A percentile compares a stretch with the other conserved stretches of the same genome.
Evolutionary conservation across 2,797 vertebrate species (phyloP).

Genomic region (Streptopelia turtur): DNA sequence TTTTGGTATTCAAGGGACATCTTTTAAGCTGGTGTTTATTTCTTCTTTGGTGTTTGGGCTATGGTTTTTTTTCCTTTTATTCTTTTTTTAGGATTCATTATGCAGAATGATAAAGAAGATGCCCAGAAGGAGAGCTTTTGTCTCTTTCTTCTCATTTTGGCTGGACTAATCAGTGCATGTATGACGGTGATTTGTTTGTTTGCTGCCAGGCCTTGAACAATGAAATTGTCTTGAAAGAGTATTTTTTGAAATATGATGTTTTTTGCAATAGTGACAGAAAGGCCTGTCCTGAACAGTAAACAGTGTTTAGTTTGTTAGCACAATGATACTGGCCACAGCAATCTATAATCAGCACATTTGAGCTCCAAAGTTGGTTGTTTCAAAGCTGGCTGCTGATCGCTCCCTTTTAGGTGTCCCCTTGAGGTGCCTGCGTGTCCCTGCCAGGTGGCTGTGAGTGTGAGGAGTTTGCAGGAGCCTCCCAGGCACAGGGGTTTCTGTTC

Average conservation of each 20-base stretch:
- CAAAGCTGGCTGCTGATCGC: neutral
- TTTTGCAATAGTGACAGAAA: neutral
- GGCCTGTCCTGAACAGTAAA: neutral
- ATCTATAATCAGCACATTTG: neutral
- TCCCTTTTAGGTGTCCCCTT: neutral
- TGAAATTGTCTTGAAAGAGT: neutral
- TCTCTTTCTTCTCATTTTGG: neutral
- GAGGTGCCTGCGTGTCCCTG: neutral
- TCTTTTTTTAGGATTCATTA: neutral
- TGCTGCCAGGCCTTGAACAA: neutral
- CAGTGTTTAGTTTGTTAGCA: neutral
- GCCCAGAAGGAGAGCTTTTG: neutral
- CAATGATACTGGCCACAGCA: neutral
- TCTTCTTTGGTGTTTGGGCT: neutral
- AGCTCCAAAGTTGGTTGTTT: neutral
- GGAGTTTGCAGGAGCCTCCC: neutral
- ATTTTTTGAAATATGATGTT: neutral
- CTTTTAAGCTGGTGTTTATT: neutral
- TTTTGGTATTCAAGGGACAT: neutral
- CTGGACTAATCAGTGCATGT: neutral
- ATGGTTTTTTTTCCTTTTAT: neutral
- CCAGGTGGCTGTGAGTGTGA: fast-evolving
- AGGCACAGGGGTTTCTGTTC: neutral
- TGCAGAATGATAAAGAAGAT: neutral
- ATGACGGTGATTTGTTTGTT: neutral